A percentile compares a stretch with the other conserved stretches of the same genome.
Conservation (phyloP, 2,113 vertebrate species). For the Ciconia maguari region DNA sequence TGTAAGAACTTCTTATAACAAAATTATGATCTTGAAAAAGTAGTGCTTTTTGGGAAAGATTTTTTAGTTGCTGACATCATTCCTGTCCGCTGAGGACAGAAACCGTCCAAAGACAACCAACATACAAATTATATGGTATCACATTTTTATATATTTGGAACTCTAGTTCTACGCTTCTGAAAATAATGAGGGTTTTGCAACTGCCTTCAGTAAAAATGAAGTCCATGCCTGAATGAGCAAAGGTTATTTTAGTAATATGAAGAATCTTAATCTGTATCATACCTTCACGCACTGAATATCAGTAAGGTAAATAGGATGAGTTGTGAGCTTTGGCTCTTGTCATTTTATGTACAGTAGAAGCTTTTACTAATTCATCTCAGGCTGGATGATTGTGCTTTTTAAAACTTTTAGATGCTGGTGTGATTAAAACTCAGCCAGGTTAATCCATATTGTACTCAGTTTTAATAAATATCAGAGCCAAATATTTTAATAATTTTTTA, state of each 20-base stretch:
- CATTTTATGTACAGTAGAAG: background rate
- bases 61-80: background rate
- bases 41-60: background rate
- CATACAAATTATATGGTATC: background rate
- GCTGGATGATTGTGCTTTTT: background rate
- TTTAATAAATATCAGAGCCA: background rate
- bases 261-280: background rate
- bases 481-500: background rate
- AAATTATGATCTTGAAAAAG: background rate
- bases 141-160: conserved; percentile 21
- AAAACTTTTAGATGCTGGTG: background rate
- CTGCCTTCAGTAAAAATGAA: background rate
- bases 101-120: conserved; percentile 1
- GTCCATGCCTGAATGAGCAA: background rate
- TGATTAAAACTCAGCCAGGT: background rate
- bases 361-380: background rate
- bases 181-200: conserved; percentile 6
- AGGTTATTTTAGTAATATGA: background rate
- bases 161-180: background rate
- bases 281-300: background rate
- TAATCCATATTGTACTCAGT: background rate
- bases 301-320: background rate
- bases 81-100: background rate
- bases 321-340: background rate
- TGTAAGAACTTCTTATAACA: background rate